A percentile compares a stretch with the other conserved stretches of the same genome.
Conservation (phyloP, 1,140 invertebrate genomes). For the Pogonognathellus flavescens region DNA sequence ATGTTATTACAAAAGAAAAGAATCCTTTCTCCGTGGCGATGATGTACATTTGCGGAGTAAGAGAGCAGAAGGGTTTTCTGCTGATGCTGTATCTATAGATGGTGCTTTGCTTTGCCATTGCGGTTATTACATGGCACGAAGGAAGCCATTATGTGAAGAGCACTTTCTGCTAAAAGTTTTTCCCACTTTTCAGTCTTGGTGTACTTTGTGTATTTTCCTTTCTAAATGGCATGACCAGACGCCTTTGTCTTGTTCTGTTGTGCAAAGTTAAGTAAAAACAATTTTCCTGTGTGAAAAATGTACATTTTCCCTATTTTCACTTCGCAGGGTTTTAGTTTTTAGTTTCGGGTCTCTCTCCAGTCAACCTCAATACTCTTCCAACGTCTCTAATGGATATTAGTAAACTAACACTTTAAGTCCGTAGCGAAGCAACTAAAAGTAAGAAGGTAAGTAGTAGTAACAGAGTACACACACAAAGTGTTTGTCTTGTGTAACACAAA, state of each 20-base stretch:
- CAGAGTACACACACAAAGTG: background rate
- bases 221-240: constrained; percentile 38
- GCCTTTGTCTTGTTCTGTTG: background rate
- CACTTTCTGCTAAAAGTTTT: constrained; percentile 36
- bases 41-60: background rate
- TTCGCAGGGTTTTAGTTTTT: background rate
- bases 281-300: constrained; percentile 18
- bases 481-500: background rate
- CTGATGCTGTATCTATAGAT: background rate
- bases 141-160: constrained; percentile 35
- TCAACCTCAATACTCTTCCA: background rate
- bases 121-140: constrained; percentile 2
- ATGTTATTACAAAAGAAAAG: background rate
- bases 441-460: background rate
- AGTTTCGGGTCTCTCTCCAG: background rate
- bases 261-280: constrained; percentile 29
- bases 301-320: constrained; percentile 24
- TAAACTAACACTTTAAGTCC: background rate
- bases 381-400: constrained; percentile 25
- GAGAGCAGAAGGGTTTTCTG: background rate
- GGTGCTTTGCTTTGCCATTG: constrained; percentile 9
- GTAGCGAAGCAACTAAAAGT: background rate
- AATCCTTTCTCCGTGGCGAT: background rate
- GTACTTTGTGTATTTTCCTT: background rate
- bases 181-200: constrained; percentile 20